Percentiles rank a stretch among this genome's conserved stretches.
These are phyloP conservation scores for Macrotus californicus DNA, from an alignment of 2,113 vertebrate genomes.

Conservation along the genomic window DNA sequence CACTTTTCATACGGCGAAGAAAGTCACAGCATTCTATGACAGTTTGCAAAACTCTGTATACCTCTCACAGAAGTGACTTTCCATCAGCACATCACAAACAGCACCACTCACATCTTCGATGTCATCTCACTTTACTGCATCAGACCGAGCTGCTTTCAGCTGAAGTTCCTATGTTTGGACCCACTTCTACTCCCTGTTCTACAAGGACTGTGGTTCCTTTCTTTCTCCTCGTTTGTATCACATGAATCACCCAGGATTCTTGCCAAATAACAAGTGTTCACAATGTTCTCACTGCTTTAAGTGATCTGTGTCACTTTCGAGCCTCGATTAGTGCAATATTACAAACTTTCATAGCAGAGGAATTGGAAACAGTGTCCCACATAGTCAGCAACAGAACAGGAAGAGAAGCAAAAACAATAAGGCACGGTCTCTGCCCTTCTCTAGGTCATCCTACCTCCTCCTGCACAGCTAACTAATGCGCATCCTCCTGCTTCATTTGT, in stretches of 20 bases:
- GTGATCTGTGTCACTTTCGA: neutral
- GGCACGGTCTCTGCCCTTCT: neutral
- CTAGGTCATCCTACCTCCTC: neutral
- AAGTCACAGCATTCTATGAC: neutral
- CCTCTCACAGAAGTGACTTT: neutral
- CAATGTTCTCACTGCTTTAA: neutral
- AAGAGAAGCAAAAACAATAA: conserved; percentile 1
- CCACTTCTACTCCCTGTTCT: neutral
- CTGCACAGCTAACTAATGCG: neutral
- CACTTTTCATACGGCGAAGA: neutral
- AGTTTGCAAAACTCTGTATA: neutral
- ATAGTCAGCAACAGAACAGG: neutral
- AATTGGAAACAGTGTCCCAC: neutral
- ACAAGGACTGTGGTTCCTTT: neutral
- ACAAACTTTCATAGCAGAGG: neutral
- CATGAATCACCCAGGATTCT: neutral
- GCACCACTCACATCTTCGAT: neutral
- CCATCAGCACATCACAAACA: neutral
- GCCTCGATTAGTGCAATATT: neutral
- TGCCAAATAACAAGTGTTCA: neutral
- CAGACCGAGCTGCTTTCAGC: neutral
- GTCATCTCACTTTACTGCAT: neutral
- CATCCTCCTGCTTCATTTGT: neutral
- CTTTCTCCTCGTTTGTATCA: neutral
- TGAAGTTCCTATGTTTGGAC: neutral